phyloP scores from a whole-genome alignment of 2,888 invertebrate species.

The Thymelicus sylvestris region DNA sequence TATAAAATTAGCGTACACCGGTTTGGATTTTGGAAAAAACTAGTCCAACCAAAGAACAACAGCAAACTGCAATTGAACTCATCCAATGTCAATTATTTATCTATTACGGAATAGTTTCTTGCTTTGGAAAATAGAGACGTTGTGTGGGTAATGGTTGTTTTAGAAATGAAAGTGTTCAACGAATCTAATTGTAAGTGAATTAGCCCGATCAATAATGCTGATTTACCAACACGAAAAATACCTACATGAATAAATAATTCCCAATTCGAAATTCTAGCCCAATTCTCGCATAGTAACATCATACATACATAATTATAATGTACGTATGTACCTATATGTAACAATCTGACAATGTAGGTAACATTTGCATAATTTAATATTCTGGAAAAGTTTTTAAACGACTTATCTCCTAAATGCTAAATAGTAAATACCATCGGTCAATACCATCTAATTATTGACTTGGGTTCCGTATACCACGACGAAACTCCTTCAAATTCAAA shows the following conservation, averaged over 20 bases:
- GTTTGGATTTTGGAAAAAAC: conserved; percentile 7
- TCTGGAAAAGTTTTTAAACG: not conserved
- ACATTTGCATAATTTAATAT: not conserved
- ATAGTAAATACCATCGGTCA: conserved; percentile 1
- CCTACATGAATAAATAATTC: not conserved
- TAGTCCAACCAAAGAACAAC: not conserved
- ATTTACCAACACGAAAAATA: no score
- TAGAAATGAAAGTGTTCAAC: no score
- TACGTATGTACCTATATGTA: no score
- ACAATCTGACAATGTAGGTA: no score
- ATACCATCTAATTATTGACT: not conserved
- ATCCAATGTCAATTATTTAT: not conserved
- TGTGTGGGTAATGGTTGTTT: no score
- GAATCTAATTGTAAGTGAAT: no score
- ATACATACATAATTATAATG: no score
- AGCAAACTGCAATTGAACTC: not conserved
- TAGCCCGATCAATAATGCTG: no score
- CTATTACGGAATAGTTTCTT: not conserved
- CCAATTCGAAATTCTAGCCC: not conserved
- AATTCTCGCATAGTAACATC: no score
- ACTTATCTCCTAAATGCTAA: not conserved
- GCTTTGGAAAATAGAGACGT: not conserved
- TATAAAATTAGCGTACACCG: not conserved
- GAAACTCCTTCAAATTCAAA: no score
- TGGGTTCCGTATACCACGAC: not conserved